Evolutionary conservation across 2,888 invertebrate species (phyloP).

Genomic region (Poecilus cupreus): DNA sequence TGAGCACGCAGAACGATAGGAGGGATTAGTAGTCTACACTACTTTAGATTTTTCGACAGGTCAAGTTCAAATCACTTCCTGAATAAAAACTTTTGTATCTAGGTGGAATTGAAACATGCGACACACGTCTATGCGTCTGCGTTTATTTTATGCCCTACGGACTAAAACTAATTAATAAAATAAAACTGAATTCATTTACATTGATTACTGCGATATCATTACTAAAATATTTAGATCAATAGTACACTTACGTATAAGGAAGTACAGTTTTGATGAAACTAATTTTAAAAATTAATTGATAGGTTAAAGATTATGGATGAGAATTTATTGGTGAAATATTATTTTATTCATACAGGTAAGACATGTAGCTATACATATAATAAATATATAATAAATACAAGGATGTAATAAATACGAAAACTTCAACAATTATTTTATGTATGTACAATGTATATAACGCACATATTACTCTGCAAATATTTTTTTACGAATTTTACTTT

Average conservation of each 20-base stretch:
- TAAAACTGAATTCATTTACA: conserved; percentile 1
- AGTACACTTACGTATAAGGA: background rate
- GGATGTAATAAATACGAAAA: background rate
- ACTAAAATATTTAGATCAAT: background rate
- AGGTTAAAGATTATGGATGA: background rate
- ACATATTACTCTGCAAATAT: background rate
- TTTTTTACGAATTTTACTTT: conserved; percentile 17
- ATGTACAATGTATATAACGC: background rate
- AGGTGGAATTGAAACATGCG: background rate
- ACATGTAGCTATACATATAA: background rate
- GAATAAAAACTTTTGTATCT: background rate
- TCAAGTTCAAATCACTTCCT: conserved; percentile 14
- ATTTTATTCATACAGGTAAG: background rate
- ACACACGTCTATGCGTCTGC: background rate
- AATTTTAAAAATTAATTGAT: background rate
- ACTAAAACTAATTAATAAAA: conserved; percentile 14
- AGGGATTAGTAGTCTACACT: background rate
- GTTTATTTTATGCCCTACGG: background rate
- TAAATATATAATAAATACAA: conserved; percentile 22
- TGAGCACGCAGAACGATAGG: background rate
- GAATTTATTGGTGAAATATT: background rate
- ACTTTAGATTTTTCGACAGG: conserved; percentile 15
- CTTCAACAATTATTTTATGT: background rate
- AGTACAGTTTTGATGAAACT: background rate
- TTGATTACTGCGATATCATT: background rate